Conservation (phyloP, 2,888 invertebrate genomes). For the Lathronympha strigana region DNA sequence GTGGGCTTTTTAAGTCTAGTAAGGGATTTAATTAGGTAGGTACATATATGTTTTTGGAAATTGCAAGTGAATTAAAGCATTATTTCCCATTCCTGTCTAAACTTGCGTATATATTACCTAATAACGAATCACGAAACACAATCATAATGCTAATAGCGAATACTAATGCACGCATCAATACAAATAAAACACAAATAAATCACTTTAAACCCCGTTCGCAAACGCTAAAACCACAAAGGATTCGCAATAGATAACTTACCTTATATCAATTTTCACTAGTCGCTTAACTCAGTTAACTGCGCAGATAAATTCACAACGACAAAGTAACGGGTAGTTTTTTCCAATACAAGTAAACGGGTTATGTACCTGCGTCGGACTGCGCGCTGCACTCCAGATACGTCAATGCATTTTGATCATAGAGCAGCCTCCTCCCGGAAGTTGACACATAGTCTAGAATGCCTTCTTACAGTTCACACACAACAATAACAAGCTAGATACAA, state of each 20-base stretch:
- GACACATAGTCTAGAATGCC: neutral
- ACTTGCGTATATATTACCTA: neutral
- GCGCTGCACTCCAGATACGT: constrained; percentile 30
- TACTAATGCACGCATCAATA: neutral
- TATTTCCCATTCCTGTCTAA: neutral
- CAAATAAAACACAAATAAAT: neutral
- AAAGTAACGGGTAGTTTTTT: constrained; percentile 32
- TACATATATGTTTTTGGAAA: neutral
- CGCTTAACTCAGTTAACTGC: constrained; percentile 17
- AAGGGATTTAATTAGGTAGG: neutral
- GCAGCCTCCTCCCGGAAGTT: constrained; percentile 34
- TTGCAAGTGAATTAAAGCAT: neutral
- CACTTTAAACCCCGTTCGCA: neutral
- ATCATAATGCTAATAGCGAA: neutral
- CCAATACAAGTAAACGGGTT: constrained; percentile 27
- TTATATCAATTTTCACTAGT: constrained; percentile 7
- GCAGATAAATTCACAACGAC: neutral
- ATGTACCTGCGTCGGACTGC: constrained; percentile 21
- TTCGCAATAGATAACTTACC: neutral
- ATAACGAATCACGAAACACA: neutral
- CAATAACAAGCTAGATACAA: neutral
- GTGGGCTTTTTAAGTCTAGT: neutral
- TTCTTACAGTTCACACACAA: neutral
- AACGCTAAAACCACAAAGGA: neutral
- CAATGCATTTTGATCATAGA: constrained; percentile 42